Evolutionary conservation across 2,888 invertebrate species (phyloP), one percentile per base, ranked within the genome.

Genomic region (Philereme vetulata): DNA sequence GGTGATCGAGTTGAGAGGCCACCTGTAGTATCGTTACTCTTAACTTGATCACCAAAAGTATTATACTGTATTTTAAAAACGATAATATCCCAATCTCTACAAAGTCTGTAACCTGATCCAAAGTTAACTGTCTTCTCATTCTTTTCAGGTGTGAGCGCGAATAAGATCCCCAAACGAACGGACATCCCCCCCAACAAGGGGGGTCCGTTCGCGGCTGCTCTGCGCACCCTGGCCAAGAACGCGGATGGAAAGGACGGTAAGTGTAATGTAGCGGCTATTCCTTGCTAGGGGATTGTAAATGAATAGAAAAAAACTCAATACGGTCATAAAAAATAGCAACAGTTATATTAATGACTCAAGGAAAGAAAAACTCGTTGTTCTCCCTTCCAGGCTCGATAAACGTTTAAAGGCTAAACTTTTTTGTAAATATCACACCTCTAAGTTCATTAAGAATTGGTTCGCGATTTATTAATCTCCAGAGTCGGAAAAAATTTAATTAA

Each of bases 151-250:
- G 90, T 83, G 62, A 86, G 87, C 67, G 86, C 90, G 61, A 88
- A 77, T 74, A 92, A 91, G 75, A 85, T 90, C 62, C 85, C 90
- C 55, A 90, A 90, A 68, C 86, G 90, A 47, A 75, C 86, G 42
- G 91, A 92, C 62, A 82, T 92, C 51, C 83, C 90, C 56, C 90
- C 93, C 46, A 91, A 91, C 76, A 93, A 92, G 81, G 93, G 93
- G 10, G 95, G 95, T 33, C 97, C 97, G 61, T 98, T 98, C 93
- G 98, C 98, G 54, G 97, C 98, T 49, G 98, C 98, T 33, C 93
- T 98, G 54, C 94, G 98, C 61, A 97, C 96, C 82, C 93, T 98
- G 71, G 98, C 98, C 66, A 97, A 98, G 89, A 98, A 98, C 86
- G 97, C 97, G 32, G 95, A 95, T 75, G 93, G 93, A 81, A 95